Evolutionary conservation across 2,797 vertebrate genomes (phyloP).

Genomic region (Sphenodon punctatus): DNA sequence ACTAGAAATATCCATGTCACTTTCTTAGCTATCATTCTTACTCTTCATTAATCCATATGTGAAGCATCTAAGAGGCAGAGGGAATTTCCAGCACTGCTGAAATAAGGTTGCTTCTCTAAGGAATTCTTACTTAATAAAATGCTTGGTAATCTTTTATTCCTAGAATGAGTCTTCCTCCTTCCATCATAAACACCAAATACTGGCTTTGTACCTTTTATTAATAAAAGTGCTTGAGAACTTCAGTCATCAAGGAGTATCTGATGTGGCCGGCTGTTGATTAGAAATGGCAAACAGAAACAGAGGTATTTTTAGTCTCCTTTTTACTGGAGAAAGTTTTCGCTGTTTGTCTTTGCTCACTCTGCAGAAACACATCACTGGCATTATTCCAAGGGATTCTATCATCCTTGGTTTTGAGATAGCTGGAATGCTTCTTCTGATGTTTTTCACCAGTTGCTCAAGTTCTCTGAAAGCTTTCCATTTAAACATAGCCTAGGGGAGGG

Average conservation of each 20-base stretch:
- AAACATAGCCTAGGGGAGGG: constrained; percentile 47
- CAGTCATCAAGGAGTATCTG: background rate
- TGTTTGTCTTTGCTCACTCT: background rate
- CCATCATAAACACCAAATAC: background rate
- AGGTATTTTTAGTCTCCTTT: background rate
- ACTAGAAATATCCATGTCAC: background rate
- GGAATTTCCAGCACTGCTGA: background rate
- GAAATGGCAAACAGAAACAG: background rate
- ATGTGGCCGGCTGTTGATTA: background rate
- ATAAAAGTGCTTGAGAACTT: background rate
- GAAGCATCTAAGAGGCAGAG: background rate
- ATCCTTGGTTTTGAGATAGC: background rate
- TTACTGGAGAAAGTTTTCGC: background rate
- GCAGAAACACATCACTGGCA: constrained; percentile 6
- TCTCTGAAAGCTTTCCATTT: background rate
- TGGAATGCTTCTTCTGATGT: background rate
- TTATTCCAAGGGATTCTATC: background rate
- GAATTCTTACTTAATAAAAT: background rate
- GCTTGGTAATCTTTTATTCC: background rate
- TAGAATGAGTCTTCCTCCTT: background rate
- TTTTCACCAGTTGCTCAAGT: background rate
- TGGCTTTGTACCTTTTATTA: background rate
- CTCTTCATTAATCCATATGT: background rate
- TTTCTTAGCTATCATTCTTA: constrained; percentile 37
- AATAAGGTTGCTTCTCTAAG: background rate